These are phyloP conservation scores for Indicator maculatus DNA, from an alignment of 2,113 vertebrate genomes.

Conservation along the genomic window DNA sequence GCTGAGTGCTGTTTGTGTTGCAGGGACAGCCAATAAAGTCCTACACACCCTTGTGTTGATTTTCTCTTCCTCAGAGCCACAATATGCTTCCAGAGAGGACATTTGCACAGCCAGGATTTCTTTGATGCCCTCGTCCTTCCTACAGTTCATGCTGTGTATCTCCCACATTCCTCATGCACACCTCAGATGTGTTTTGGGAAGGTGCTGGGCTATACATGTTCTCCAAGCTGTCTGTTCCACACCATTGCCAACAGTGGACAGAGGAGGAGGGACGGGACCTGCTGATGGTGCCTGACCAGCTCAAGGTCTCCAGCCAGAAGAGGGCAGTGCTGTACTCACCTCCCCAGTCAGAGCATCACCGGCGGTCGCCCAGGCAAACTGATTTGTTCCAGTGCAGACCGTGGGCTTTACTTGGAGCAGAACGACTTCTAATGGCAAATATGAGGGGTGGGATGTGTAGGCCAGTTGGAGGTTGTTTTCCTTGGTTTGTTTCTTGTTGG, in stretches of 20 bases:
- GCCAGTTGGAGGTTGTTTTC: background rate
- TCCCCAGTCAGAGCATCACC: background rate
- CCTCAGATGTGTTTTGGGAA: background rate
- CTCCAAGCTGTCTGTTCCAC: background rate
- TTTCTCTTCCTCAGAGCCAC: background rate
- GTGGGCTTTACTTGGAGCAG: background rate
- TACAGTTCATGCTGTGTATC: fast-evolving
- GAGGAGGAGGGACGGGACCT: background rate
- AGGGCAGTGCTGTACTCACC: background rate
- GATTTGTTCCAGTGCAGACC: background rate
- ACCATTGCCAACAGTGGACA: background rate
- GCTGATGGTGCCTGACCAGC: background rate
- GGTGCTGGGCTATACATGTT: fast-evolving
- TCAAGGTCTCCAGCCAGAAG: background rate
- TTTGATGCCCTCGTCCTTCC: background rate
- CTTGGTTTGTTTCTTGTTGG: background rate
- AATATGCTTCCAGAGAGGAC: background rate
- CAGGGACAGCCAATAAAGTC: background rate
- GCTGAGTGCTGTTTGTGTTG: background rate
- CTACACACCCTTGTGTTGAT: background rate
- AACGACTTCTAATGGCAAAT: background rate
- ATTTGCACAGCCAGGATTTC: background rate
- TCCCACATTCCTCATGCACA: background rate
- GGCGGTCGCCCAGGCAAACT: background rate
- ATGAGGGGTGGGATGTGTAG: background rate